Evolutionary conservation across 53 echinoderm and acorn worm genomes (phyloP), one percentile per base, ranked within the genome.

Genomic region (Stichopus horrens): DNA sequence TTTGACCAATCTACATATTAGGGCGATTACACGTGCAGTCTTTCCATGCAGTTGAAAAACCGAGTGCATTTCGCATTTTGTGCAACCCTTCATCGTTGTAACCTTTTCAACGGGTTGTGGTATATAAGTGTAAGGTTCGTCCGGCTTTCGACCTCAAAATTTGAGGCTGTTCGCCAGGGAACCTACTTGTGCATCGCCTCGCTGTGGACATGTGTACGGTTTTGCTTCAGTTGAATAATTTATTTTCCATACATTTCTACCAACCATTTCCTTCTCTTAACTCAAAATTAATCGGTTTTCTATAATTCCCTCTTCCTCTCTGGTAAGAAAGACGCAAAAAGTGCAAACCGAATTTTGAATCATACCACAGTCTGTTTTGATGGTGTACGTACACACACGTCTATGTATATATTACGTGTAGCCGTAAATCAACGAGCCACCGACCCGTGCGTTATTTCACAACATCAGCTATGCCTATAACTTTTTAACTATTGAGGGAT

Each of bases 181-280:
- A 13, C 63, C 10, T 13, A 63, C 10, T 63, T 63, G 63, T 63
- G 16, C 63, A 7, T 7, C 63, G 11, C 11, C 63, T 10, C 16
- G 63, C 63, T 10, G 63, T 63, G 10, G 63, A 63, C 63, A 63
- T 63, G 63, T 63, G 11, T 8, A 10, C 8, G 63, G 55, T 4
- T 79, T 79, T 79, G 79, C 79, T 79, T 55, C 37, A 53, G 79
- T 53, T 79, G 79, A 79, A 79, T 79, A 79, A 79, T 79, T 79
- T 19, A 79, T 79, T 79, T 55, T 54, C 55, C 55, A 54, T 79
- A 53, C 79, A 79, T 79, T 18, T 54, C 53, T 53, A 5, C 52
- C 13, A 79, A 63, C 63, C 63, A 63, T 63, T 63, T 63, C 63
- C 63, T 63, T 63, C 63, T 63, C 11, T 63, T 63, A 63, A 60